phyloP scores from a whole-genome alignment of 2,888 invertebrate species.

The Cartodere bifasciata region DNA sequence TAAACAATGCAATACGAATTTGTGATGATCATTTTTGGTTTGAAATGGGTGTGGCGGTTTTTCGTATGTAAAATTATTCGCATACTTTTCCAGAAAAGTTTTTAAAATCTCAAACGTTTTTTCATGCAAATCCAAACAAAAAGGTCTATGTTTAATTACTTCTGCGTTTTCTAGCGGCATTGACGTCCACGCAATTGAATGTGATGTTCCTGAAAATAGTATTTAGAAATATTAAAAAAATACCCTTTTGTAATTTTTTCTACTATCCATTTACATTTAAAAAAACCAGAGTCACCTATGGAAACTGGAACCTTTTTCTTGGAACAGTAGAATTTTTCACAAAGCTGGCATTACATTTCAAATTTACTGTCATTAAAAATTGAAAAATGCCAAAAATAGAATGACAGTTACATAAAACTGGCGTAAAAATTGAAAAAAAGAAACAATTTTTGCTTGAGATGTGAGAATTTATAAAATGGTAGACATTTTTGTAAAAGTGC shows the following conservation, averaged over 20 bases:
- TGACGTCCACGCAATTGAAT: constrained; percentile 49
- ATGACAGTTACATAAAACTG: too few relatives aligned
- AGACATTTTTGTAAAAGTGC: too few relatives aligned
- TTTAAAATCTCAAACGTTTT: constrained; percentile 43
- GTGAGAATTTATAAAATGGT: too few relatives aligned
- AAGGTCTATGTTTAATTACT: constrained; percentile 44
- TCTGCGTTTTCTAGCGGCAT: constrained; percentile 37
- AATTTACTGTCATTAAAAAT: too few relatives aligned
- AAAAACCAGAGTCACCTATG: neutral
- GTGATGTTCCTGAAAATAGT: constrained; percentile 37
- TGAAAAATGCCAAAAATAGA: too few relatives aligned
- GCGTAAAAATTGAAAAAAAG: too few relatives aligned
- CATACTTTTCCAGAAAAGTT: constrained; percentile 44
- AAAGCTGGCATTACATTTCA: too few relatives aligned
- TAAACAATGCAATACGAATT: constrained; percentile 44
- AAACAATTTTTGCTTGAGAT: too few relatives aligned
- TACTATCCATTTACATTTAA: neutral
- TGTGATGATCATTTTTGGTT: constrained; percentile 37
- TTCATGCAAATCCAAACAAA: constrained; percentile 49
- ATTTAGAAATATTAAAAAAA: constrained; percentile 5
- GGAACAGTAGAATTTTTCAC: too few relatives aligned
- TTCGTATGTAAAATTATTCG: constrained; percentile 35
- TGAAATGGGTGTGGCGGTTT: constrained; percentile 38
- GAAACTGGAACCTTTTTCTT: too few relatives aligned
- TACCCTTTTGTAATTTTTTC: neutral